These are phyloP conservation scores for Creontiades dilutus DNA, from an alignment of 2,888 invertebrate species.

Conservation along the genomic window DNA sequence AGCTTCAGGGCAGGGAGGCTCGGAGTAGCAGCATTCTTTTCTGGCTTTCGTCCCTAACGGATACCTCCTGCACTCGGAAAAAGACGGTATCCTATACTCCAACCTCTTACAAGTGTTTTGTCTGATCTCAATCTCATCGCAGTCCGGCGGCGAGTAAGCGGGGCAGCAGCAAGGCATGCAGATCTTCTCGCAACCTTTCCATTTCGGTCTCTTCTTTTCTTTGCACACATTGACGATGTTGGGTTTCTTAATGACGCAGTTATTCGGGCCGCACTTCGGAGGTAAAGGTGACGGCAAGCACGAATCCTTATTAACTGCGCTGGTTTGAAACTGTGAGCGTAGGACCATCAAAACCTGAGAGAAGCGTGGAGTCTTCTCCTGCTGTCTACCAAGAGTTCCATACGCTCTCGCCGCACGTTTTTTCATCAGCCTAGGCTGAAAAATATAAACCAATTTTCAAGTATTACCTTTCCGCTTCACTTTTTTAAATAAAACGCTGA, in stretches of 20 bases:
- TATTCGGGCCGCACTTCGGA: constrained; percentile 44
- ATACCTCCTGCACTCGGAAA: constrained; percentile 64
- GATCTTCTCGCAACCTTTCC: constrained; percentile 69
- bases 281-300: constrained; percentile 63
- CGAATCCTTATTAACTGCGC: constrained; percentile 12
- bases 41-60: constrained; percentile 37
- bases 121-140: constrained; percentile 41
- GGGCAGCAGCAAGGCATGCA: constrained; percentile 71
- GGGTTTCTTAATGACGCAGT: constrained; percentile 50
- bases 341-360: background rate
- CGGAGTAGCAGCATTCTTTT: constrained; percentile 65
- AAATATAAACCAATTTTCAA: too few species aligned
- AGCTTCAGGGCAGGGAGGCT: constrained; percentile 41
- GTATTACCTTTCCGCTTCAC: too few species aligned
- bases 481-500: too few species aligned
- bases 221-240: constrained; percentile 48
- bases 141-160: constrained; percentile 49
- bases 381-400: background rate
- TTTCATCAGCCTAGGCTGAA: too few species aligned
- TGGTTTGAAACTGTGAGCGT: constrained; percentile 7
- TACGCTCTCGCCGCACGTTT: background rate
- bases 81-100: constrained; percentile 68
- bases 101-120: constrained; percentile 62
- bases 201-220: constrained; percentile 43
- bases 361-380: background rate